A percentile compares a stretch with the other conserved stretches of the same genome.
phyloP scores from a whole-genome alignment of 2,113 vertebrate genomes.

The Gorsachius goisagi region DNA sequence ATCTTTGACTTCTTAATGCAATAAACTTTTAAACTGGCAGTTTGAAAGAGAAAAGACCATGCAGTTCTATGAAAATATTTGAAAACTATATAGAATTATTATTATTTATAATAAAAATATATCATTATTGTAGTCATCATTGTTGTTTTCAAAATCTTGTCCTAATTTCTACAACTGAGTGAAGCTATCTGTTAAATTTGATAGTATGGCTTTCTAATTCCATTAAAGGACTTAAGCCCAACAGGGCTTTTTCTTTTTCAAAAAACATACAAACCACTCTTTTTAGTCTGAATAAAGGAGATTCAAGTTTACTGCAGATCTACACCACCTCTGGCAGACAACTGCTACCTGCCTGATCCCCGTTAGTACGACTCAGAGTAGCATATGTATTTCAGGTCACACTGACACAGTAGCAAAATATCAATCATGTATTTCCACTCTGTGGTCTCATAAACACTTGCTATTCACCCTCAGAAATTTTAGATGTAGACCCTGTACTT shows the following conservation, averaged over 20 bases:
- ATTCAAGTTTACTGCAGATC: neutral
- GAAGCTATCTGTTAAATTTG: neutral
- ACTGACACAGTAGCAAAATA: neutral
- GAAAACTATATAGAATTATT: neutral
- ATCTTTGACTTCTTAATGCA: neutral
- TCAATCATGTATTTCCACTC: neutral
- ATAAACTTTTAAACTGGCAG: neutral
- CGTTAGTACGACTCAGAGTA: neutral
- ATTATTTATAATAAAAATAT: neutral
- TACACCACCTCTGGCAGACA: neutral
- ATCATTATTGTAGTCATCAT: neutral
- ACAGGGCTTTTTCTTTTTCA: neutral
- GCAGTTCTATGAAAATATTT: neutral
- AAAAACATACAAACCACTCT: neutral
- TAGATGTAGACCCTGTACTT: neutral
- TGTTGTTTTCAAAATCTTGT: neutral
- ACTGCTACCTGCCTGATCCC: neutral
- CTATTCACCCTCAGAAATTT: neutral
- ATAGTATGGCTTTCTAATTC: rapidly evolving
- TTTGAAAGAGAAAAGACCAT: neutral
- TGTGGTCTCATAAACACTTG: neutral
- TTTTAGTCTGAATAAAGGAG: neutral
- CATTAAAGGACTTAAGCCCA: neutral
- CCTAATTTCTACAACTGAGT: neutral
- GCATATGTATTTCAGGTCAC: neutral